Evolutionary conservation across 2,113 vertebrate genomes (phyloP), one percentile per base, ranked within the genome.

Genomic region (Rhineura floridana): DNA sequence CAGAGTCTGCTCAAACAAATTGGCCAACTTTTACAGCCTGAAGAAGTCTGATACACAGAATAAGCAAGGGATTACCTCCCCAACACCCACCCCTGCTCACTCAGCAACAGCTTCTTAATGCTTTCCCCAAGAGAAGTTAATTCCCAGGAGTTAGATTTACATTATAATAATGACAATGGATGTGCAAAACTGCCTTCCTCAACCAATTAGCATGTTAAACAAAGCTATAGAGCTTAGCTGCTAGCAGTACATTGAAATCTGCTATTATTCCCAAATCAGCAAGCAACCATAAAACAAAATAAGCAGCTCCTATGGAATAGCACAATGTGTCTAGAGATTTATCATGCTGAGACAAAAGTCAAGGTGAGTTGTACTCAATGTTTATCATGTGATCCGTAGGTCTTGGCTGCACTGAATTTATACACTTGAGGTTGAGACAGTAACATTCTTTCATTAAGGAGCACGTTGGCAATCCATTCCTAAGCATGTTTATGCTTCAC

Each of bases 141-240:
- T 88, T 88, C 81, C 75, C 70, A 81, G 25, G 36, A 81, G 28
- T 69, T 84, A 83, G 48, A 44, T 55, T 76, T 69, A 84, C 39
- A 30, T 23, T 21, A 52, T 33, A 83, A 42, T 83, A 76, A 88
- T 52, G 59, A 23, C 59, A 88, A 77, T 17, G 55, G 81, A 88
- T 83, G 46, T 52, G 62, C 67, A 72, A 88, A 88, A 83, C 70
- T 62, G 39, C 67, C 42, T 87, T 62, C 39, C 39, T 13, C 79
- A 42, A 83, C 55, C 80, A 42, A 83, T 83, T 77, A 67, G 8
- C n/a, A 67, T 77, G 72, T 55, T 67, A 83, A 88, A 83, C 25
- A 63, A 67, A 83, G 36, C 62, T 50, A 28, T 36, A 86, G 44
- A 30, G 30, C 15, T 67, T 79, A 65, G 62, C 42, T 39, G 11